Percentiles rank a stretch among this genome's conserved stretches.
Evolutionary conservation across 92 coral and sea anemone genomes (phyloP).

Genomic region (Porites rus): DNA sequence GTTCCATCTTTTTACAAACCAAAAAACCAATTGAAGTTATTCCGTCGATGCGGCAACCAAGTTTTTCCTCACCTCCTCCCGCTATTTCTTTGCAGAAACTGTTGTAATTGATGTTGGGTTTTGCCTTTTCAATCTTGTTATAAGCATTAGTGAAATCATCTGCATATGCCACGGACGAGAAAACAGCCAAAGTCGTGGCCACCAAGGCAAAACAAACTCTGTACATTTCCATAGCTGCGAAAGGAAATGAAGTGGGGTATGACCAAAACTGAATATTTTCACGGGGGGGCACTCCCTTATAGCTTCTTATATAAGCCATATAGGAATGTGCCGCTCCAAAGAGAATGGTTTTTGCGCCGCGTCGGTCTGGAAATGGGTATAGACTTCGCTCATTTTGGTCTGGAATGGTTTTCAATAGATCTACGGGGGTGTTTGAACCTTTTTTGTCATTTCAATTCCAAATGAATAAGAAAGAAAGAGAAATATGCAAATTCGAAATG

Average conservation of each 20-base stretch:
- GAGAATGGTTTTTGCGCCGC: too few relatives aligned
- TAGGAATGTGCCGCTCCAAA: too few relatives aligned
- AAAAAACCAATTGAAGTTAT: background rate
- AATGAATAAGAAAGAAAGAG: too few relatives aligned
- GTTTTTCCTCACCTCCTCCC: constrained; percentile 37
- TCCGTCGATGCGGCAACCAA: constrained; percentile 33
- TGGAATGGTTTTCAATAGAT: too few relatives aligned
- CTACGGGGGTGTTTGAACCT: too few relatives aligned
- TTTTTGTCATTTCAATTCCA: too few relatives aligned
- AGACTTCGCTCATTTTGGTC: too few relatives aligned
- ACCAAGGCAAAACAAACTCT: background rate
- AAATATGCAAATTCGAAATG: too few relatives aligned
- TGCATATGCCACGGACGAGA: background rate
- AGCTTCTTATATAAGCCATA: too few relatives aligned
- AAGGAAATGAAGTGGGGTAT: background rate
- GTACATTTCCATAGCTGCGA: background rate
- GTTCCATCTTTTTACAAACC: background rate
- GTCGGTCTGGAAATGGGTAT: too few relatives aligned
- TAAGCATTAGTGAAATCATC: background rate
- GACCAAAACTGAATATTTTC: too few relatives aligned
- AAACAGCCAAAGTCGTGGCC: background rate
- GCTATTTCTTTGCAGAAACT: constrained; percentile 33
- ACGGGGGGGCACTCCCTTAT: too few relatives aligned
- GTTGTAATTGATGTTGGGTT: constrained; percentile 18
- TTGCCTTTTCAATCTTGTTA: background rate